Evolutionary conservation across 2,113 vertebrate species (phyloP), one percentile per base, ranked within the genome.

Genomic region (Bolborhynchus lineola): DNA sequence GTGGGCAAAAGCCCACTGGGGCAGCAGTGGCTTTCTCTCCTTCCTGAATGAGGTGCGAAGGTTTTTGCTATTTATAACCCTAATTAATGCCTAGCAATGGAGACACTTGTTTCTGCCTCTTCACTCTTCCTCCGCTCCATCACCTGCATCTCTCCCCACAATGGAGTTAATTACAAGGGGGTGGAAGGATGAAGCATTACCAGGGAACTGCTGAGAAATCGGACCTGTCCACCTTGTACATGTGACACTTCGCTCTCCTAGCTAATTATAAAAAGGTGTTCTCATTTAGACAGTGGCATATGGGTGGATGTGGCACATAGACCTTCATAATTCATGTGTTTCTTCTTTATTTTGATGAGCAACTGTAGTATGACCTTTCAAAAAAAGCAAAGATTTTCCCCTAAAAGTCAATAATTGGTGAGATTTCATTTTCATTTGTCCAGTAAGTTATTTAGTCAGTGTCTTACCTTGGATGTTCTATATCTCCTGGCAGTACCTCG

Each of bases 131-230:
- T 16, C 42, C 41, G 6, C 39, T 35, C n/a, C 13, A 4, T 23
- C 46, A 4, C 16, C 50, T 44, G 9, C 1, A 4, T 33, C 53
- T 33, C 62, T 47, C 35, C 63, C 39, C 2, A 6, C 0, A 3
- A 6, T 8, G 11, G 46, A 42, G 37, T 31, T 41, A 46, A 52
- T 74, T 41, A 31, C 4, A 9, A 62, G 37, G n/a, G 33, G 24
- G 9, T 29, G 37, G 33, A 15, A 50, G 46, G 42, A 18, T 1
- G 7, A 31, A 28, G 41, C 47, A 31, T 17, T 11, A 5, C 55
- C 25, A 26, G 64, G 39, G 57, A 64, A 21, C 37, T 7, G n/a
- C 39, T 47, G 62, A 16, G 52, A 46, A n/a, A 39, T 11, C 10
- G 5, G 50, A 29, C 9, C 14, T 31, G 29, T 41, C 64, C 33